Evolutionary conservation across 2,888 invertebrate genomes (phyloP), one percentile per base, ranked within the genome.

Genomic region (Mythimna pallens): DNA sequence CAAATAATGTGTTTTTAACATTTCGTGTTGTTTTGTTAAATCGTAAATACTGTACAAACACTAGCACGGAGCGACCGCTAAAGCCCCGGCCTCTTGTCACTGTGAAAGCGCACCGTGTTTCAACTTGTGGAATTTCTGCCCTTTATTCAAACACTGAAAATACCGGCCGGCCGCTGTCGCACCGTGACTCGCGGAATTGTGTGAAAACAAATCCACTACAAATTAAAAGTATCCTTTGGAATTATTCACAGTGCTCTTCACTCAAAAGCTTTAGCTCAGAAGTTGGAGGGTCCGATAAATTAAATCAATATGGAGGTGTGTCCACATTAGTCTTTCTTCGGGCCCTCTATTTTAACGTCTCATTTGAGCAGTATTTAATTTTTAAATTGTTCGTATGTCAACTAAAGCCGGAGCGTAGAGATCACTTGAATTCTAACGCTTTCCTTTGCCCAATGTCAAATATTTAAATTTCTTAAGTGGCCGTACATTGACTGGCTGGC

Each of bases 361-460:
- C 93, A 95, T 93, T 95, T 93, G 91, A 93, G 91, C 87, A 85
- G 92, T 95, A 94, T 96, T 95, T 94, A 95, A 94, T 95, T 95
- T 95, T 94, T 93, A 94, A 96, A 95, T 94, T 91, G 94, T 93
- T 92, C 94, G 91, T 95, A 92, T 92, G 96, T 95, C 94, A 95
- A 95, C 95, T 93, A 90, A 92, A 92, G 91, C 85, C 93, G 89
- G 90, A 92, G 91, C 92, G 91, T 88, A 92, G 89, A 94, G 95
- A 96, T 96, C 96, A 96, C 96, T 96, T 96, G 95, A 96, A 95
- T 96, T 95, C 95, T 96, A 96, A 96, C 96, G 96, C 96, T 96
- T 96, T 96, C 94, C 94, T 96, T 94, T 93, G 94, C 92, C 94
- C 95, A 94, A 93, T 89, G 94, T 90, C 92, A 94, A 96, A 96